Percentiles rank a stretch among this genome's conserved stretches.
Evolutionary conservation across 2,113 vertebrate species (phyloP).

Genomic region (Seriola quinqueradiata): DNA sequence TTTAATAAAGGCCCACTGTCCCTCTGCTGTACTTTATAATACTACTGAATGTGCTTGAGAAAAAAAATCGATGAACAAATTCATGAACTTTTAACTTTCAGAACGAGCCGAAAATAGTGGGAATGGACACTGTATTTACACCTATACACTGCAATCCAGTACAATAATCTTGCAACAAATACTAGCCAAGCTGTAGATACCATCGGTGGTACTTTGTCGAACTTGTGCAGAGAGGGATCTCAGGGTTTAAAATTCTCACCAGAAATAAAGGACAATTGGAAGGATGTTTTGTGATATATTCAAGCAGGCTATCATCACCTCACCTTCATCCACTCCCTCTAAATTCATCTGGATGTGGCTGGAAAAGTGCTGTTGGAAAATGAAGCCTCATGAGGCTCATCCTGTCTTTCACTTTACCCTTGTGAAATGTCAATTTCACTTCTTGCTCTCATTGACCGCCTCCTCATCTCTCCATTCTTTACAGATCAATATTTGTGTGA

Average conservation of each 20-base stretch:
- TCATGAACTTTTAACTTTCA: background rate
- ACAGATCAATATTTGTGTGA: slow-evolving; percentile 47
- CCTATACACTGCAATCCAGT: background rate
- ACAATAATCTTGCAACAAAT: background rate
- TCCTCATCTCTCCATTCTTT: slow-evolving; percentile 32
- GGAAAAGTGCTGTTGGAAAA: slow-evolving; percentile 22
- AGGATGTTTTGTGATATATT: background rate
- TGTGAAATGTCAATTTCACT: slow-evolving; percentile 55
- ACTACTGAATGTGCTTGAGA: background rate
- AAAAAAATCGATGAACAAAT: slow-evolving; percentile 19
- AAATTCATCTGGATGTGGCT: slow-evolving; percentile 27
- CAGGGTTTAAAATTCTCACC: background rate
- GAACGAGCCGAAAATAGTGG: background rate
- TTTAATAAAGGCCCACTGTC: background rate
- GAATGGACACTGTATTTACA: background rate
- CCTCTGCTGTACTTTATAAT: slow-evolving; percentile 8
- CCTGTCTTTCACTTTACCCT: slow-evolving; percentile 34
- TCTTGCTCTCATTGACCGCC: slow-evolving; percentile 28
- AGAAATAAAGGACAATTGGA: background rate
- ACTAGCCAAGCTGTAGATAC: background rate
- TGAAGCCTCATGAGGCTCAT: background rate
- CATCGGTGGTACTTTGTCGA: background rate
- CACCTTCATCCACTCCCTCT: slow-evolving; percentile 12
- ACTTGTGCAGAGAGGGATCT: background rate
- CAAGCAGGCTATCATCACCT: slow-evolving; percentile 2